Percentiles rank a stretch among this genome's conserved stretches.
Conservation (phyloP, 2,113 vertebrate genomes). For the Indicator maculatus region DNA sequence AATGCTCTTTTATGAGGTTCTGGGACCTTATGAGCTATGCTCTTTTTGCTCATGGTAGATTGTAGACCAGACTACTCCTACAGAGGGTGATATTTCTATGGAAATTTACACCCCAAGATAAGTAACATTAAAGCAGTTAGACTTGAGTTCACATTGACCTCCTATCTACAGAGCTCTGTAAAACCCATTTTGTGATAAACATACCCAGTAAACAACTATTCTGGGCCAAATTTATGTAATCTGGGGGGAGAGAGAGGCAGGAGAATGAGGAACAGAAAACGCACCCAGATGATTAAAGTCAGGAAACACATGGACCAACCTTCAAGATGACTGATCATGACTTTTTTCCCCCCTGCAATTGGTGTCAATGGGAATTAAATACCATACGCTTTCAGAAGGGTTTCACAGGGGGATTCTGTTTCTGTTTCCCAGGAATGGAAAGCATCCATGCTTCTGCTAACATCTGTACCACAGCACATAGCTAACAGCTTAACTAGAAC, state of each 20-base stretch:
- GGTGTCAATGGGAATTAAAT: neutral
- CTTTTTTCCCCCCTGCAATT: neutral
- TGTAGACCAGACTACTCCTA: neutral
- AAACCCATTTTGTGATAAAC: neutral
- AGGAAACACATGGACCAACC: neutral
- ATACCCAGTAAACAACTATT: neutral
- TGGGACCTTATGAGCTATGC: neutral
- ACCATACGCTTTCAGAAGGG: neutral
- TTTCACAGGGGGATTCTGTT: neutral
- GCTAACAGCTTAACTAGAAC: neutral
- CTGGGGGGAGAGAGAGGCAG: neutral
- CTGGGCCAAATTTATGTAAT: neutral
- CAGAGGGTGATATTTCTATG: neutral
- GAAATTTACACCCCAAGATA: neutral
- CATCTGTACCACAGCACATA: neutral
- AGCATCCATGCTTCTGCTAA: neutral
- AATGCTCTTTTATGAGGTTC: neutral
- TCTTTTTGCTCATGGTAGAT: neutral
- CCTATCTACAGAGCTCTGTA: neutral
- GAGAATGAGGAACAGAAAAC: conserved; percentile 33
- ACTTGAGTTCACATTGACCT: neutral
- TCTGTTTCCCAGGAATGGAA: neutral
- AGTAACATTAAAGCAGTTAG: neutral
- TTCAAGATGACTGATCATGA: neutral
- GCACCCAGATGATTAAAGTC: neutral